Conservation (phyloP, 2,797 vertebrate species). For the Anas acuta region DNA sequence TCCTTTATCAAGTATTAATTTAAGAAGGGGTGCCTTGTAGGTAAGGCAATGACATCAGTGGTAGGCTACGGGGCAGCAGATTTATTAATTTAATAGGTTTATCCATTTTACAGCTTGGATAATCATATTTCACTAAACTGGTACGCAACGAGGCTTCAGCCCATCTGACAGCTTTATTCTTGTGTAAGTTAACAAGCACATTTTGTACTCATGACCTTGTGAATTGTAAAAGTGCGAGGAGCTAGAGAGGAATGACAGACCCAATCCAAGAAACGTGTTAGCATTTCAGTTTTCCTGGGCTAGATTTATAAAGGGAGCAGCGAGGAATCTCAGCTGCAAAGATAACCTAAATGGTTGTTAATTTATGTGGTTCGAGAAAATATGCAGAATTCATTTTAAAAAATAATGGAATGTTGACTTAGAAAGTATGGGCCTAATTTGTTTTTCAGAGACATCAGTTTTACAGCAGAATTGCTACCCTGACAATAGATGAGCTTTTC, state of each 20-base stretch:
- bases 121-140: conserved; percentile 74
- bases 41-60: conserved; percentile 32
- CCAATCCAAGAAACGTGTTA: conserved; percentile 47
- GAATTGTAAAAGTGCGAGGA: conserved; percentile 59
- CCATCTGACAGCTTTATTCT: conserved; percentile 74
- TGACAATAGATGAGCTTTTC: not conserved
- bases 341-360: not conserved
- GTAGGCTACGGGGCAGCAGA: conserved; percentile 60
- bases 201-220: conserved; percentile 64
- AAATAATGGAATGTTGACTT: not conserved
- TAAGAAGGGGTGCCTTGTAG: conserved; percentile 27
- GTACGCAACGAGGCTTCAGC: conserved; percentile 65
- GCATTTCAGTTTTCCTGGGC: conserved; percentile 10
- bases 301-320: conserved; percentile 20
- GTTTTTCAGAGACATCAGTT: not conserved
- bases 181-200: conserved; percentile 71
- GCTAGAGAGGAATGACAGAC: conserved; percentile 61
- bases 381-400: not conserved
- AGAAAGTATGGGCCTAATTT: not conserved
- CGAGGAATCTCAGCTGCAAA: conserved; percentile 27
- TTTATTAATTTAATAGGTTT: conserved; percentile 69
- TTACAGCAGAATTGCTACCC: not conserved
- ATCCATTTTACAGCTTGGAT: conserved; percentile 57
- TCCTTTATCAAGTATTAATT: conserved; percentile 48
- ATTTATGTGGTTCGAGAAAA: not conserved